Evolutionary conservation across 64 coral and sea anemone species (phyloP).

Genomic region (Porites australiensis): DNA sequence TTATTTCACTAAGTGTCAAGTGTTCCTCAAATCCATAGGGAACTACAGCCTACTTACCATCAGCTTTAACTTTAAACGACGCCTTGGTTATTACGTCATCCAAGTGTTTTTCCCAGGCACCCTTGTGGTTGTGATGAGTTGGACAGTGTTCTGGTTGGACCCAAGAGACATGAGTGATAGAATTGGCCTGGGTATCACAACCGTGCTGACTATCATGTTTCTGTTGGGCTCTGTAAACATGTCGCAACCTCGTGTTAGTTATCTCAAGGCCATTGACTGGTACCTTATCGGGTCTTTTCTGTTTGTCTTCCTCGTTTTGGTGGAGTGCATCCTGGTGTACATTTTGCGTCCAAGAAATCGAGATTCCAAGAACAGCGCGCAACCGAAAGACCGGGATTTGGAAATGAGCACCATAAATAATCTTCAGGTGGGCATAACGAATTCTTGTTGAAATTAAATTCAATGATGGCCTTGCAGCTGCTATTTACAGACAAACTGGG

Average conservation of each 20-base stretch:
- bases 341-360: constrained; percentile 21
- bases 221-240: not conserved
- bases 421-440: not conserved
- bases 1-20: not conserved
- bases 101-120: constrained; percentile 85
- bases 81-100: constrained; percentile 90
- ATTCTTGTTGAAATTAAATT: no score
- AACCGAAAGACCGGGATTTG: not conserved
- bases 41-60: constrained; percentile 72
- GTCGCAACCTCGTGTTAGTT: constrained; percentile 87
- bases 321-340: constrained; percentile 83
- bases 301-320: constrained; percentile 85
- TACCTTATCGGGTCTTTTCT: constrained; percentile 74
- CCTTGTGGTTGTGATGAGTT: constrained; percentile 85
- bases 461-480: no score
- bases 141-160: constrained; percentile 97
- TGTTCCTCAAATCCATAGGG: constrained; percentile 19
- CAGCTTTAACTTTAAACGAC: constrained; percentile 68
- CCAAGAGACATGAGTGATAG: not conserved
- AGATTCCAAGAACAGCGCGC: not conserved
- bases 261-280: constrained; percentile 91
- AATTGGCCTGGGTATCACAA: no score
- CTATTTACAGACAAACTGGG: no score
- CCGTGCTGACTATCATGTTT: no score
- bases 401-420: not conserved